Evolutionary conservation across 2,797 vertebrate genomes (phyloP).

Genomic region (Avahi laniger): DNA sequence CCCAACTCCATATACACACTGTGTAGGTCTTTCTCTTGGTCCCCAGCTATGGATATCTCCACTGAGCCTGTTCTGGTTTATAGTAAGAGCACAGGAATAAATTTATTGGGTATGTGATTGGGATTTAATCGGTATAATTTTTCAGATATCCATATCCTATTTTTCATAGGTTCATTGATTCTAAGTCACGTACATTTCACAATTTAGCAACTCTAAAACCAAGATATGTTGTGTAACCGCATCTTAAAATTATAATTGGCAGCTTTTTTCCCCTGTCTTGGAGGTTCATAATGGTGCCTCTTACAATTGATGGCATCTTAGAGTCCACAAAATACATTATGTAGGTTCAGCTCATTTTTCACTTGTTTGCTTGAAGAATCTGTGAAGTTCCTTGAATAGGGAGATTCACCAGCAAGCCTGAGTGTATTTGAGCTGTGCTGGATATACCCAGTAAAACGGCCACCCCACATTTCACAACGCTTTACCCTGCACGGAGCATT

Average conservation of each 20-base stretch:
- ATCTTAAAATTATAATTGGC: not conserved
- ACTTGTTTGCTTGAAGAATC: conserved; percentile 19
- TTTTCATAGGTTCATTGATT: conserved; percentile 34
- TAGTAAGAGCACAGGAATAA: not conserved
- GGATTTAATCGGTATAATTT: not conserved
- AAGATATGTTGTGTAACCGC: not conserved
- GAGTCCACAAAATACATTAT: not conserved
- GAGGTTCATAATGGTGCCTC: not conserved
- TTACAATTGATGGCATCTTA: not conserved
- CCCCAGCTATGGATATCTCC: not conserved
- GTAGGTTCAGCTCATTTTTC: not conserved
- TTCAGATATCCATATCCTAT: not conserved
- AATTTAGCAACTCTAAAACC: conserved; percentile 25
- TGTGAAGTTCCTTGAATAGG: not conserved
- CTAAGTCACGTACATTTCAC: not conserved
- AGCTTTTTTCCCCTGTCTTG: not conserved
- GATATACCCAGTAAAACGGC: not conserved
- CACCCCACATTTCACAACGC: not conserved
- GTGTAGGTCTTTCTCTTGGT: not conserved
- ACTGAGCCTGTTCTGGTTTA: not conserved
- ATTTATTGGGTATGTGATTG: not conserved
- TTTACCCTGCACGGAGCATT: not conserved
- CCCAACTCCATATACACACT: too few relatives aligned
- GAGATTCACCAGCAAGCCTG: not conserved
- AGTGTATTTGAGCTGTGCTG: not conserved